phyloP scores from a whole-genome alignment of 2,113 vertebrate genomes.

The Hypocryptadius cinnamomeus region DNA sequence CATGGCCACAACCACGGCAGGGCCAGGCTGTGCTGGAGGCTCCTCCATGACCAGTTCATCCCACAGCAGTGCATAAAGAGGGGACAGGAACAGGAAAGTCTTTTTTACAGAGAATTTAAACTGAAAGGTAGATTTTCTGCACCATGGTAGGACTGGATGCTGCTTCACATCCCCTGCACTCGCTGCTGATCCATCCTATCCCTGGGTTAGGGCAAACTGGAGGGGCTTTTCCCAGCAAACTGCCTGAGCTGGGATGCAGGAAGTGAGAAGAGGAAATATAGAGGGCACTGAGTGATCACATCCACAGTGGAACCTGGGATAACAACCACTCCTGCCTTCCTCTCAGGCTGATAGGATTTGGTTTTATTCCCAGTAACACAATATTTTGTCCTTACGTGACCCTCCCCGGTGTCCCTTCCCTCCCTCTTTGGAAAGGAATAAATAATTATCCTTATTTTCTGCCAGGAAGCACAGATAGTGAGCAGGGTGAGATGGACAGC shows the following conservation, averaged over 20 bases:
- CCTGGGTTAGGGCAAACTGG: fast-evolving
- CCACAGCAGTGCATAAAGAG: not conserved
- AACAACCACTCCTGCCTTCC: not conserved
- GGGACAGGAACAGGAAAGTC: not conserved
- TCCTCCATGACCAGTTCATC: not conserved
- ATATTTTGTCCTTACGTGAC: constrained; percentile 22
- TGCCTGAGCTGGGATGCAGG: not conserved
- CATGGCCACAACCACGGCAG: not conserved
- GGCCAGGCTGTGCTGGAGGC: not conserved
- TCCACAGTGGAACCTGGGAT: not conserved
- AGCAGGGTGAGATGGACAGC: constrained; percentile 30
- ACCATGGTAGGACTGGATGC: fast-evolving
- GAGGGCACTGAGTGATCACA: not conserved
- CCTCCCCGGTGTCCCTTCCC: not conserved
- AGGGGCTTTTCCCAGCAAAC: not conserved
- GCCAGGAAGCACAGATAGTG: constrained; percentile 26
- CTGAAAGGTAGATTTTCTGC: not conserved
- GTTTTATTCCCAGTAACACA: not conserved
- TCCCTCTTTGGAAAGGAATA: constrained; percentile 25
- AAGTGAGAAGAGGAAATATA: not conserved
- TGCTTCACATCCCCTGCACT: not conserved
- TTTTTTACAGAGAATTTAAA: not conserved
- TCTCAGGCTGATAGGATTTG: not conserved
- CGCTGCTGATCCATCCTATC: not conserved
- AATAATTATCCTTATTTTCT: constrained; percentile 16